Evolutionary conservation across 2,888 invertebrate genomes (phyloP).

Genomic region (Lepas anatifera): DNA sequence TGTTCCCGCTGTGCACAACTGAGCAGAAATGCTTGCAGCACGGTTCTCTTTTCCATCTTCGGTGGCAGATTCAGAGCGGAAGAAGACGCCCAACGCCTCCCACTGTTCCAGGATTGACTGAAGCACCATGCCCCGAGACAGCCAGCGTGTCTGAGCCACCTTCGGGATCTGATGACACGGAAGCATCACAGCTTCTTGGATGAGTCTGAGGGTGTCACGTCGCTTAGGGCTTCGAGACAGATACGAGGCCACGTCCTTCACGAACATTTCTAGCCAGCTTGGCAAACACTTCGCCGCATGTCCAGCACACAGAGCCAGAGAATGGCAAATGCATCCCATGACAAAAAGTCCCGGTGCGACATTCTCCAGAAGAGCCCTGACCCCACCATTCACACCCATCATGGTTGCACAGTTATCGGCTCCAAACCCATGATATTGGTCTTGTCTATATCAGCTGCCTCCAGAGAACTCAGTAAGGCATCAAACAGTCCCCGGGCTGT

Average conservation of each 20-base stretch:
- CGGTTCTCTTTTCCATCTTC: neutral
- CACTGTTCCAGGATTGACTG: conserved; percentile 10
- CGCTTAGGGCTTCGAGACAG: conserved; percentile 19
- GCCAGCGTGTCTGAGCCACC: conserved; percentile 17
- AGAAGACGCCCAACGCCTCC: conserved; percentile 12
- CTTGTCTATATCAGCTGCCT: neutral
- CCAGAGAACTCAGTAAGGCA: neutral
- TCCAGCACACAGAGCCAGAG: conserved; percentile 19
- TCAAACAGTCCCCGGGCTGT: neutral
- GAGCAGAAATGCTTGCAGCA: neutral
- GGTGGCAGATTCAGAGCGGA: neutral
- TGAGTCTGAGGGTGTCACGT: conserved; percentile 7
- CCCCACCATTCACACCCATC: conserved; percentile 18
- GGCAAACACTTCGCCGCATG: conserved; percentile 17
- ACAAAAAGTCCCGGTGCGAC: conserved; percentile 15
- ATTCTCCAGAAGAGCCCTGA: conserved; percentile 14
- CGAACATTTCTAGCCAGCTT: conserved; percentile 16
- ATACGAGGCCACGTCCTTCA: conserved; percentile 17
- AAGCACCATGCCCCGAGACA: conserved; percentile 16
- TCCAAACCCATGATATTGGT: neutral
- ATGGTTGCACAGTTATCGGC: conserved; percentile 16
- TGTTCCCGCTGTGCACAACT: neutral
- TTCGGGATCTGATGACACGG: conserved; percentile 19
- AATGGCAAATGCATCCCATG: conserved; percentile 19
- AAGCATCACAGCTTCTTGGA: conserved; percentile 16